Evolutionary conservation across 2,113 vertebrate genomes (phyloP).

Genomic region (Apus apus): DNA sequence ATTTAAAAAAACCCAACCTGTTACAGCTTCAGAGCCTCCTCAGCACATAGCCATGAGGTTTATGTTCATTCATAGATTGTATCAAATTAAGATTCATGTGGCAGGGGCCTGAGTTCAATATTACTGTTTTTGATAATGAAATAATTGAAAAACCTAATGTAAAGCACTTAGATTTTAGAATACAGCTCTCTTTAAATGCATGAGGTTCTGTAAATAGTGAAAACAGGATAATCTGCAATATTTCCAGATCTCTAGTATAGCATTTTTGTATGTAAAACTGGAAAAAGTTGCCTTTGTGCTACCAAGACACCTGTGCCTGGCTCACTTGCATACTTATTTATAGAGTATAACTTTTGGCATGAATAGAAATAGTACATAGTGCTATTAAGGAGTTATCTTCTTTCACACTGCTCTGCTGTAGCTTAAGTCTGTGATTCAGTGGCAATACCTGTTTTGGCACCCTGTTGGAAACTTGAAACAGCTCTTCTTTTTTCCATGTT

Average conservation of each 20-base stretch:
- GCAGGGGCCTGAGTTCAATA: neutral
- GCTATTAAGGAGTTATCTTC: neutral
- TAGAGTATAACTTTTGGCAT: neutral
- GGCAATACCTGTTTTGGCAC: neutral
- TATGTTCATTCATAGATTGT: neutral
- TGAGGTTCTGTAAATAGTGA: neutral
- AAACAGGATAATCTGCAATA: too few relatives aligned
- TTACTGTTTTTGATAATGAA: neutral
- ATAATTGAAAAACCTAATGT: neutral
- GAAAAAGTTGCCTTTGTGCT: neutral
- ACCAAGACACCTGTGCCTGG: accelerated
- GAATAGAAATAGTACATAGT: neutral
- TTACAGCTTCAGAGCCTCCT: neutral
- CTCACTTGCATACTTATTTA: neutral
- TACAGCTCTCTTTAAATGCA: neutral
- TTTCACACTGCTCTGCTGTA: neutral
- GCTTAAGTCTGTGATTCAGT: neutral
- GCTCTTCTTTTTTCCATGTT: neutral
- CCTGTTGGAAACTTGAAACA: neutral
- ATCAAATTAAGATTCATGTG: neutral
- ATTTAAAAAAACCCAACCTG: neutral
- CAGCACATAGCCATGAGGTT: neutral
- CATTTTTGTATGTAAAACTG: neutral
- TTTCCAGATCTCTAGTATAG: neutral
- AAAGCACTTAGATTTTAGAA: neutral